Evolutionary conservation across 2,888 invertebrate species (phyloP).

Genomic region (Nemotelus pantherinus): DNA sequence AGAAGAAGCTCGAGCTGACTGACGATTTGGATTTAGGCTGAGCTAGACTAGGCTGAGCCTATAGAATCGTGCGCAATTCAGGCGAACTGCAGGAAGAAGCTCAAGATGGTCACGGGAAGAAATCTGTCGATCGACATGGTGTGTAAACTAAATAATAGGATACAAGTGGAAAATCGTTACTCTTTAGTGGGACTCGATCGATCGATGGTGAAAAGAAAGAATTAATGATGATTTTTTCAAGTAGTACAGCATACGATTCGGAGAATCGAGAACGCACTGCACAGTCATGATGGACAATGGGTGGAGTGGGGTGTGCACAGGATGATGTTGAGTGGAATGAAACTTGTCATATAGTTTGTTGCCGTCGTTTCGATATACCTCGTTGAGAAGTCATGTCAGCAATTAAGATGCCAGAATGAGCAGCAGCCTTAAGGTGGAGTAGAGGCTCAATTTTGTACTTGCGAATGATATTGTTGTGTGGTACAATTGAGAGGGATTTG

Average conservation of each 20-base stretch:
- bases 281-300: neutral
- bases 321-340: neutral
- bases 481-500: too few species aligned
- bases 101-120: neutral
- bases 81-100: too few species aligned
- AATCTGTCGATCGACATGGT: constrained; percentile 13
- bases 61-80: too few species aligned
- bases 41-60: too few species aligned
- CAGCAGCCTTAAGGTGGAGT: constrained; percentile 16
- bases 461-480: too few species aligned
- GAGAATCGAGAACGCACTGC: neutral
- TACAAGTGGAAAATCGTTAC: constrained; percentile 40
- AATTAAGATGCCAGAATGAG: constrained; percentile 35
- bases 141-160: constrained; percentile 26
- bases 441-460: too few species aligned
- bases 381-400: constrained; percentile 34
- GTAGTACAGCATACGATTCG: constrained; percentile 30
- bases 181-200: constrained; percentile 14
- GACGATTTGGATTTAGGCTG: too few species aligned
- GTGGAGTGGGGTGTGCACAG: neutral
- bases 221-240: constrained; percentile 28
- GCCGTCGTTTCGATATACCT: neutral
- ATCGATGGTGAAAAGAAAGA: neutral
- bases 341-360: neutral
- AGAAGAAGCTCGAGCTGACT: constrained; percentile 12